Conservation (phyloP, 2,888 invertebrate species). For the Megalurothrips usitatus region DNA sequence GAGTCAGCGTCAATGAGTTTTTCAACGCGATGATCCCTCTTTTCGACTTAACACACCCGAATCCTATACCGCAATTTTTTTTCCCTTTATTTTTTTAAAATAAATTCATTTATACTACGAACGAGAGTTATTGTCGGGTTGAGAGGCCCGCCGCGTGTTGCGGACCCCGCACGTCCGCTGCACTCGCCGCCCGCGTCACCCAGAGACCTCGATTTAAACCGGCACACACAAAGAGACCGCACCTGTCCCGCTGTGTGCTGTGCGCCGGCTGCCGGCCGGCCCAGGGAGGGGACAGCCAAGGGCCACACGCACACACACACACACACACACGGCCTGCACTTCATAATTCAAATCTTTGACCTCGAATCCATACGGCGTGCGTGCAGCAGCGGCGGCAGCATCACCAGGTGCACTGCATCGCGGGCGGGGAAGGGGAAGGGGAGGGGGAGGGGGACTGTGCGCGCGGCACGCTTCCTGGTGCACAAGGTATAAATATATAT, state of each 20-base stretch:
- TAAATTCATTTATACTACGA: too few relatives aligned
- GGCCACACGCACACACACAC: background rate
- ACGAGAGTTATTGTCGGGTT: too few relatives aligned
- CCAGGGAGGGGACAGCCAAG: background rate
- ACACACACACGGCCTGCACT: background rate
- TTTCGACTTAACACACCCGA: too few relatives aligned
- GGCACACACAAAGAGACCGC: background rate
- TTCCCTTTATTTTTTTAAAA: too few relatives aligned
- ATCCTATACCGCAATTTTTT: too few relatives aligned
- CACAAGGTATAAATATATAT: background rate
- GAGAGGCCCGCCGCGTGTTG: background rate
- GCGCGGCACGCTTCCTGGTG: background rate
- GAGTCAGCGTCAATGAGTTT: background rate
- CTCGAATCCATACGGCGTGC: background rate
- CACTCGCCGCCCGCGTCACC: background rate
- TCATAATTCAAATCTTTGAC: background rate
- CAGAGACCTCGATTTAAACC: background rate
- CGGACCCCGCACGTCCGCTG: background rate
- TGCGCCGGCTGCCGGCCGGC: background rate
- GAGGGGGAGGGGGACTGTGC: background rate
- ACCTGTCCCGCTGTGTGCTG: background rate
- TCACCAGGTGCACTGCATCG: background rate
- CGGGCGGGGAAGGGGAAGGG: background rate
- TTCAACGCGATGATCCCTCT: background rate
- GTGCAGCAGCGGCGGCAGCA: background rate